Base-by-base conservation (phyloP, 2,888 invertebrate genomes). In the Chorisops tibialis region DNA sequence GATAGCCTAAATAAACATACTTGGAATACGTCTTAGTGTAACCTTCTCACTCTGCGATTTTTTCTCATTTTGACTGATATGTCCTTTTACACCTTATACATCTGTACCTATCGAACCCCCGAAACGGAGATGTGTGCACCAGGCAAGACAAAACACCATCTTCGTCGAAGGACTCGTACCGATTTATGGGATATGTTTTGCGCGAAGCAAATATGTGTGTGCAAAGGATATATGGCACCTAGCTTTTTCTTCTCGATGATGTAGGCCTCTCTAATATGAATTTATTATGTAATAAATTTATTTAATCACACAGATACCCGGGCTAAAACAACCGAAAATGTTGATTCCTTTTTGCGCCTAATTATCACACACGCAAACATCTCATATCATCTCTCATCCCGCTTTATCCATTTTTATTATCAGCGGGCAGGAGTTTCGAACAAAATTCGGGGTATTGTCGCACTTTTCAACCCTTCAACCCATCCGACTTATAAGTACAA, bases 261-360 rank as follows among this genome's bases (percentile, higher is more conserved):
- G 43, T 43, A 47, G 48, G 47, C 11, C 35, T 5, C 49, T 61
- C 61, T 66, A 66, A 66, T 66, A 66, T 63, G 65, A 66, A 66
- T 66, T 66, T 66, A 66, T 66, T 62, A 61, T 61, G 63, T 62
- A 66, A 66, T 66, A 66, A 66, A 66, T 66, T 66, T 66, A 61
- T 63, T 66, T 66, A 66, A 66, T 66, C 66, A 66, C 63, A 61
- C 56, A 22, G 35, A 59, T 24, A 59, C 59, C 7, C 35, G 11
- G 35, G 35, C 18, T 19, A 24, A 45, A 51, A 18, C 50, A 49
- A 61, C 19, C 38, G 18, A 47, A 63, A 47, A 58, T 51, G 63
- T 65, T 56, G 56, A 56, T 43, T 56, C 56, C 45, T 56, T 56
- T 56, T 56, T 56, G 58, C 50, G 58, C 61, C 61, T 65, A 65